Evolutionary conservation across 1,140 invertebrate species (phyloP).

Genomic region (Hydropsyche tenuis): DNA sequence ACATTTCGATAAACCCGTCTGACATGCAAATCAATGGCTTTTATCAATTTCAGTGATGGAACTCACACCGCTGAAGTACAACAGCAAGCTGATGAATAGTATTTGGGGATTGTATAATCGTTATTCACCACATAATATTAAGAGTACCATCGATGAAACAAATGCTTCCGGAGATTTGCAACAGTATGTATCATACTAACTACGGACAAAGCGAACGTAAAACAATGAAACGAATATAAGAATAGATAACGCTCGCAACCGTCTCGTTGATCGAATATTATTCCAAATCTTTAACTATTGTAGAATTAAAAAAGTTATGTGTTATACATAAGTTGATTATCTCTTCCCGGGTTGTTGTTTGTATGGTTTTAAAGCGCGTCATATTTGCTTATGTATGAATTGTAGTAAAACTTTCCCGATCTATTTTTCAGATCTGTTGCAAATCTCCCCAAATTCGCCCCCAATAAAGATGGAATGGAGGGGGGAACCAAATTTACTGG

Average conservation of each 20-base stretch:
- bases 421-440: conserved; percentile 49
- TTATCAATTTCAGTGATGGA: conserved; percentile 56
- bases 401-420: too few relatives aligned
- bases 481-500: conserved; percentile 24
- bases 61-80: conserved; percentile 75
- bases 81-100: conserved; percentile 86
- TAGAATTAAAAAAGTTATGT: too few relatives aligned
- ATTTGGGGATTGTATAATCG: conserved; percentile 89
- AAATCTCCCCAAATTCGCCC: conserved; percentile 53
- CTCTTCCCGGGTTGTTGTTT: too few relatives aligned
- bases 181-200: conserved; percentile 61
- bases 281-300: too few relatives aligned
- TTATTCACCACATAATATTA: conserved; percentile 84
- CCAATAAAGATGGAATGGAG: conserved; percentile 53
- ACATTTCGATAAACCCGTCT: too few relatives aligned
- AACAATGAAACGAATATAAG: conserved; percentile 9
- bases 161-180: conserved; percentile 59
- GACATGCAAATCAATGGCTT: too few relatives aligned
- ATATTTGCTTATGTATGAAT: too few relatives aligned
- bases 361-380: too few relatives aligned
- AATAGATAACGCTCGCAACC: too few relatives aligned
- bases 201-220: too few relatives aligned
- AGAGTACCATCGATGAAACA: conserved; percentile 74
- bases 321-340: too few relatives aligned
- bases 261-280: too few relatives aligned